A percentile compares a stretch with the other conserved stretches of the same genome.
Conservation (phyloP, 1,140 invertebrate genomes). For the Hyphantria cunea region DNA sequence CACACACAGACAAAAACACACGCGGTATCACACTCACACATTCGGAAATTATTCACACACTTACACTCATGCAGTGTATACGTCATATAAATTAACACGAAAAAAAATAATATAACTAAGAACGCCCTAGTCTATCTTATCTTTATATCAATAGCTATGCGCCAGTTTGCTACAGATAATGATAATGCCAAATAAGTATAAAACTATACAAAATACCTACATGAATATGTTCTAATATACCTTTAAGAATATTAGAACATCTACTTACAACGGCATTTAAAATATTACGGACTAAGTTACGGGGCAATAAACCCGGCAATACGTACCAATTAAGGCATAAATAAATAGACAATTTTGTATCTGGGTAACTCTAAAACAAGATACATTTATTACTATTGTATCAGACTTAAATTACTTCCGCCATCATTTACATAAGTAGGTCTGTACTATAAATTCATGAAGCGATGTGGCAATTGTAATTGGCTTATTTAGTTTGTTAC, state of each 20-base stretch:
- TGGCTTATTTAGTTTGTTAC: conserved; percentile 7
- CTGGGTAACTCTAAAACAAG: conserved; percentile 21
- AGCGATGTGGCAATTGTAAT: conserved; percentile 21
- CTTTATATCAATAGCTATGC: conserved; percentile 58
- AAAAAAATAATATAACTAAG: conserved; percentile 36
- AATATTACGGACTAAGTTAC: no score
- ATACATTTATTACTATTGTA: conserved; percentile 16
- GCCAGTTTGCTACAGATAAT: conserved; percentile 49
- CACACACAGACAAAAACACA: no score
- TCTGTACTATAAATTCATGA: conserved; percentile 10
- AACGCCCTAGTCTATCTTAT: conserved; percentile 48
- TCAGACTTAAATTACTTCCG: conserved; percentile 27
- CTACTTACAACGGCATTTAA: no score
- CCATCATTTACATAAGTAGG: conserved; percentile 30
- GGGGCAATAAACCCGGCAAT: no score
- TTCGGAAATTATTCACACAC: no score
- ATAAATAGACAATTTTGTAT: conserved; percentile 15
- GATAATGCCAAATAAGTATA: conserved; percentile 22
- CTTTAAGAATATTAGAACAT: conserved; percentile 3
- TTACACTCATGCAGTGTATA: background rate
- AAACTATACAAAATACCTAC: conserved; percentile 9
- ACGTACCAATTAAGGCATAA: background rate
- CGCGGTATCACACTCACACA: no score
- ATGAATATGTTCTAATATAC: no score
- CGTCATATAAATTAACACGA: background rate